A percentile compares a stretch with the other conserved stretches of the same genome.
These are phyloP conservation scores for Melanerpes aurifrons DNA, from an alignment of 2,113 vertebrate species.

Conservation along the genomic window DNA sequence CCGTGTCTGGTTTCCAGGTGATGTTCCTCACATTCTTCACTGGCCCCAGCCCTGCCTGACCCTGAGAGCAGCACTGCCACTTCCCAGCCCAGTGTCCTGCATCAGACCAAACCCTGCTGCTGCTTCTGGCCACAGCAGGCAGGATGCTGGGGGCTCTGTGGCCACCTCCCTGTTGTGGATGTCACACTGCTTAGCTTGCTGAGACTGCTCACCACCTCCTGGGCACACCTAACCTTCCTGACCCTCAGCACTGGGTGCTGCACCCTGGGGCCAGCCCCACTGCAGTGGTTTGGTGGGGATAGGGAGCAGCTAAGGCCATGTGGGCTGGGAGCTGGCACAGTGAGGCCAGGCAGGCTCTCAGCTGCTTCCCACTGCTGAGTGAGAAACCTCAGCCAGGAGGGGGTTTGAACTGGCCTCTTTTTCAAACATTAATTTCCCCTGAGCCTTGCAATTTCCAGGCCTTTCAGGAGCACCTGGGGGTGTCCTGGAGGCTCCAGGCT, in stretches of 20 bases:
- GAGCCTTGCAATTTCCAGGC: background rate
- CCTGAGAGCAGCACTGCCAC: background rate
- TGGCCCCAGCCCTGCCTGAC: background rate
- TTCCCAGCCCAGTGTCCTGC: background rate
- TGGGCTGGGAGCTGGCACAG: background rate
- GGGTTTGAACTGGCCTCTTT: background rate
- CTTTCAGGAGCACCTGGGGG: background rate
- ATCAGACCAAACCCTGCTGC: background rate
- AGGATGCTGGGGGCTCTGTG: background rate
- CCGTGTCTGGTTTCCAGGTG: background rate
- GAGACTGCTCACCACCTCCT: background rate
- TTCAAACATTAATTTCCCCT: background rate
- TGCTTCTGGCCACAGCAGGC: background rate
- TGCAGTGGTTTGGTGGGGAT: background rate
- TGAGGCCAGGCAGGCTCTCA: background rate
- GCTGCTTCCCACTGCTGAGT: background rate
- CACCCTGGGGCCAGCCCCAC: background rate
- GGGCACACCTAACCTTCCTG: background rate
- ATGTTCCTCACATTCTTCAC: background rate
- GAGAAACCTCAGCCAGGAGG: background rate
- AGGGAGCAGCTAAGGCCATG: background rate
- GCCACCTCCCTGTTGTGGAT: background rate
- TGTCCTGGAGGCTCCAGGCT: background rate
- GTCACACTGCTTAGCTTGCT: background rate
- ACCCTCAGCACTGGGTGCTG: background rate